A percentile compares a stretch with the other conserved stretches of the same genome.
Conservation (phyloP, 2,113 vertebrate genomes). For the Tetraodon nigroviridis region DNA sequence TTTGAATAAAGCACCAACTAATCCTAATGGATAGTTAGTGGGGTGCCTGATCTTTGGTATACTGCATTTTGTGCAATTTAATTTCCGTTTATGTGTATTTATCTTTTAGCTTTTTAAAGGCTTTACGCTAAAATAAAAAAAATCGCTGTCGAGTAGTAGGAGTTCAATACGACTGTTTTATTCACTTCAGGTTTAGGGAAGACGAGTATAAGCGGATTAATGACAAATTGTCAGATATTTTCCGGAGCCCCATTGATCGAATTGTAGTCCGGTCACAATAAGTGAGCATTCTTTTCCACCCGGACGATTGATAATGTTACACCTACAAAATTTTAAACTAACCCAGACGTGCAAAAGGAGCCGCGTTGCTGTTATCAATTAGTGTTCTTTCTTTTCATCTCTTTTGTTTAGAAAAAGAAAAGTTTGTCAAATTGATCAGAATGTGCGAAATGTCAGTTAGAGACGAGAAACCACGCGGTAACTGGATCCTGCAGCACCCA, state of each 20-base stretch:
- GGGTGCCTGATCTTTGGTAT: no score
- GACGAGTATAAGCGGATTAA: no score
- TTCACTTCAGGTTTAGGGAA: no score
- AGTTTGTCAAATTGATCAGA: accelerated
- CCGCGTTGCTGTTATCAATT: neutral
- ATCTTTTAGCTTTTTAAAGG: no score
- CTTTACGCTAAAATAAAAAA: no score
- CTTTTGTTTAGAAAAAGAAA: neutral
- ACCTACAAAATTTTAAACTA: slow-evolving; percentile 26
- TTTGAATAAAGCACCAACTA: no score
- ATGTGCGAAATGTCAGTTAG: slow-evolving; percentile 21
- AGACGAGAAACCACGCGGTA: slow-evolving; percentile 8
- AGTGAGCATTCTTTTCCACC: slow-evolving; percentile 21
- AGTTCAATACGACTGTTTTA: no score
- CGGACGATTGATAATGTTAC: slow-evolving; percentile 35
- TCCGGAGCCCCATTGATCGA: neutral
- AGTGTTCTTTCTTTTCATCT: no score
- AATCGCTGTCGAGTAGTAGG: no score
- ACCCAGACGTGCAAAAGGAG: accelerated
- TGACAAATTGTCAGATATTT: neutral
- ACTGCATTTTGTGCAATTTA: no score
- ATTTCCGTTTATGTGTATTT: no score
- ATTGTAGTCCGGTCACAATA: slow-evolving; percentile 1
- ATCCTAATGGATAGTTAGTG: no score
- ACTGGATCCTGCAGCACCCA: slow-evolving; percentile 71